Evolutionary conservation across 2,113 vertebrate genomes (phyloP), one percentile per base, ranked within the genome.

Genomic region (Poeciliopsis retropinna): DNA sequence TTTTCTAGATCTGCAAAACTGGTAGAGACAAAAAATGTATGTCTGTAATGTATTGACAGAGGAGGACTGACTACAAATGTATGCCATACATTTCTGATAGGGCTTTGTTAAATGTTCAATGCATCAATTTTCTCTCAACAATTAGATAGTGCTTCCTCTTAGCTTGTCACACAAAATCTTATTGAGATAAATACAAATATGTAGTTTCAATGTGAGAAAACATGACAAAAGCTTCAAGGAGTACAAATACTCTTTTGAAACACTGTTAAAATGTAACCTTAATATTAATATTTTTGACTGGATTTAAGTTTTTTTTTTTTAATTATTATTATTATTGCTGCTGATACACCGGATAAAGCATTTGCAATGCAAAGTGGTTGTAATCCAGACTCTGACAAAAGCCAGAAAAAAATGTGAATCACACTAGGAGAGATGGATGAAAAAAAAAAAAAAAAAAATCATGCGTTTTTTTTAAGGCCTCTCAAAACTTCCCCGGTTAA

Each of bases 401-500:
- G 77, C 60, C 68, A 68, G 60, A 66, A 54, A 57, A 65, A 65
- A 71, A 85, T 65, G 60, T 73, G 62, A 73, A 83, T 90, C 85
- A 80, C 80, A 85, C 71, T 68, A 72, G 71, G 72, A 39, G 57
- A 86, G 83, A 88, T 17, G 30, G 72, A 82, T 75, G 78, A 57
- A 78, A 67, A 76, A 84, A 75, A 69, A 8, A 31, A n/a, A 32
- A 32, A 34, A 32, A 1, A 34, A 34, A 34, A 47, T 79, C 65
- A 0, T 51, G 75, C 85, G 82, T 89, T 90, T 37, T 89, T 90
- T 37, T 85, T 65, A 78, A 73, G 76, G 83, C 85, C 76, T 81
- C 73, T 85, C 74, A 78, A 91, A 89, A 92, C 84, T 70, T 70
- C 74, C 25, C 75, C 79, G 75, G 85, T 93, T 87, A 87, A 92